Evolutionary conservation across 1,140 invertebrate species (phyloP).

Genomic region (Sinella curviseta): DNA sequence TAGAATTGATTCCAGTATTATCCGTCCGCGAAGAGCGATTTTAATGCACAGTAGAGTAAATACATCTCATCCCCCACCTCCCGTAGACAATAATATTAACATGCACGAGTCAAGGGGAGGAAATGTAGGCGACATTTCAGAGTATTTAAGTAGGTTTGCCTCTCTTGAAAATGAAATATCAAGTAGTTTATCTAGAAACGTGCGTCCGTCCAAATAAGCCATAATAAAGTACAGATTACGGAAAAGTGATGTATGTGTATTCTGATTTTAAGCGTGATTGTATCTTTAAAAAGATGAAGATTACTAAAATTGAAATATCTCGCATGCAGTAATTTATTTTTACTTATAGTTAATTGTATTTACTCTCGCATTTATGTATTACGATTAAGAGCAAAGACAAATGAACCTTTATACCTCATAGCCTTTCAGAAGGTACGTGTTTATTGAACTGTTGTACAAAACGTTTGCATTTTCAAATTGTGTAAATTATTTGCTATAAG

Average conservation of each 20-base stretch:
- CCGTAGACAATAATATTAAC: constrained; percentile 2
- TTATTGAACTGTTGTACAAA: too few relatives aligned
- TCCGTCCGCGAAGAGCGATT: neutral
- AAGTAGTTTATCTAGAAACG: neutral
- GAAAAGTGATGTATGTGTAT: neutral
- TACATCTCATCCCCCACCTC: neutral
- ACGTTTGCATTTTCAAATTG: too few relatives aligned
- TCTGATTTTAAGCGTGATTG: too few relatives aligned
- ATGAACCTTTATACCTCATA: too few relatives aligned
- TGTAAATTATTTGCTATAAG: too few relatives aligned
- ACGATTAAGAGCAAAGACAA: too few relatives aligned
- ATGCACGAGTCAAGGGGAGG: neutral
- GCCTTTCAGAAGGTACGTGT: too few relatives aligned
- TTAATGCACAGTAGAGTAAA: neutral
- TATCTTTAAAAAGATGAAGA: too few relatives aligned
- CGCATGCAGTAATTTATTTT: too few relatives aligned
- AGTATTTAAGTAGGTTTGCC: neutral
- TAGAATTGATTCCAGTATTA: neutral
- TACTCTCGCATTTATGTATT: too few relatives aligned
- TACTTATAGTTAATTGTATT: too few relatives aligned
- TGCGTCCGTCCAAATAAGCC: neutral
- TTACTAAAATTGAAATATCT: too few relatives aligned
- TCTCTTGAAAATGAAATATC: constrained; percentile 8
- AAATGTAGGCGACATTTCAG: neutral
- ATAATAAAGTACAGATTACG: neutral